phyloP scores from a whole-genome alignment of 2,888 invertebrate species.

The Mythimna pallens region DNA sequence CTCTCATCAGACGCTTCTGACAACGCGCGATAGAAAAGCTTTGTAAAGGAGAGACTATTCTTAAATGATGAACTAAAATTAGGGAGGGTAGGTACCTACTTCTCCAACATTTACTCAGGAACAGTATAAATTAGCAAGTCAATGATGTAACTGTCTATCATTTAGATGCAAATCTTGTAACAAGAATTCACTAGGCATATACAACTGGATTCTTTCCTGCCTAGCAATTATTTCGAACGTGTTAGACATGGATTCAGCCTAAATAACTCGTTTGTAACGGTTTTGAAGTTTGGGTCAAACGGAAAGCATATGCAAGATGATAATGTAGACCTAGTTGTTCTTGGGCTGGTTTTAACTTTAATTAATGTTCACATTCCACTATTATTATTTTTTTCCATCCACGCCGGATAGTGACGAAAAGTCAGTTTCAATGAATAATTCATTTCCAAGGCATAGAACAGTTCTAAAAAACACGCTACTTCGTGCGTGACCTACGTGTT shows the following conservation, averaged over 20 bases:
- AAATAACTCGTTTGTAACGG: conserved; percentile 46
- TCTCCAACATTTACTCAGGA: conserved; percentile 13
- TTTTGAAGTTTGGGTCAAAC: conserved; percentile 30
- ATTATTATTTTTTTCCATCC: conserved; percentile 24
- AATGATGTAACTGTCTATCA: conserved; percentile 28
- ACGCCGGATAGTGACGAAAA: conserved; percentile 22
- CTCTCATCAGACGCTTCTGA: too few species aligned
- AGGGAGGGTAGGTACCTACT: neutral
- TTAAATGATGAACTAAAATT: conserved; percentile 7
- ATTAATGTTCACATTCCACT: conserved; percentile 34
- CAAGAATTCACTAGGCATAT: conserved; percentile 15
- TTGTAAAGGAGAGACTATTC: too few species aligned
- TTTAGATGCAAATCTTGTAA: conserved; percentile 49
- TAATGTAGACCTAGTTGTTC: conserved; percentile 45
- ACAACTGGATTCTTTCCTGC: conserved; percentile 21
- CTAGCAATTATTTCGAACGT: conserved; percentile 20
- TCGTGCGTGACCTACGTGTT: conserved; percentile 45
- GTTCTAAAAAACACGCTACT: conserved; percentile 47
- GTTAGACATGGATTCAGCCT: conserved; percentile 20
- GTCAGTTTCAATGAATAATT: conserved; percentile 45
- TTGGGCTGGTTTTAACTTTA: conserved; percentile 34
- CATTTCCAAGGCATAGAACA: conserved; percentile 26
- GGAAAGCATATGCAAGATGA: conserved; percentile 29
- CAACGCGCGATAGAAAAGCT: too few species aligned
- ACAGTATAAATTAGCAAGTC: conserved; percentile 49